A percentile compares a stretch with the other conserved stretches of the same genome.
Evolutionary conservation across 2,113 vertebrate genomes (phyloP).

Genomic region (Spizaetus ornatus): DNA sequence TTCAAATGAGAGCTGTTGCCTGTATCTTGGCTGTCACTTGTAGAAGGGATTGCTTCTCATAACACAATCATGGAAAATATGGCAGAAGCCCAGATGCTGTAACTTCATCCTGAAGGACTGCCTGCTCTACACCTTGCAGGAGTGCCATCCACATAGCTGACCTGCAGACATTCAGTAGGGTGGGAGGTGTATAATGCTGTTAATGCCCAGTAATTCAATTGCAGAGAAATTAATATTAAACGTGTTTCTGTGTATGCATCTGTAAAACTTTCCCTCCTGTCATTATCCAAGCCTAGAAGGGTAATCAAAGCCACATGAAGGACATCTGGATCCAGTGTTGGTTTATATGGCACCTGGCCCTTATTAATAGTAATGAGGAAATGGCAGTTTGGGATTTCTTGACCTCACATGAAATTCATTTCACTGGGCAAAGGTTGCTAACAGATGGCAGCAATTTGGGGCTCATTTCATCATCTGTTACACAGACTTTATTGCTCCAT

Average conservation of each 20-base stretch:
- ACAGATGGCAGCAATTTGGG: slow-evolving; percentile 50
- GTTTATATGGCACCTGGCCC: slow-evolving; percentile 34
- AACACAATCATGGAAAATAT: fast-evolving
- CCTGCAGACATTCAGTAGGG: fast-evolving
- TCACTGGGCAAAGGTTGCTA: not conserved
- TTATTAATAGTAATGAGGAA: slow-evolving; percentile 38
- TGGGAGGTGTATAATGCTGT: not conserved
- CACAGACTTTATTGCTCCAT: not conserved
- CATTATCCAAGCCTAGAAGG: not conserved
- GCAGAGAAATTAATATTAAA: not conserved
- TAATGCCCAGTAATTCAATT: not conserved
- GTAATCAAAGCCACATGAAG: not conserved
- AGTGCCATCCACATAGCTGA: fast-evolving
- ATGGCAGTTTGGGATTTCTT: slow-evolving; percentile 54
- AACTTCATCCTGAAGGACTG: not conserved
- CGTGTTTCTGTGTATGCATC: not conserved
- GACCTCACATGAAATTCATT: slow-evolving; percentile 44
- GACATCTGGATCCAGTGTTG: not conserved
- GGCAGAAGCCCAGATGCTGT: not conserved
- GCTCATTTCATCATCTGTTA: slow-evolving; percentile 8
- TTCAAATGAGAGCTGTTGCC: not conserved
- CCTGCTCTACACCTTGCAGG: not conserved
- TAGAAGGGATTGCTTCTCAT: not conserved
- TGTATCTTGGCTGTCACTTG: not conserved
- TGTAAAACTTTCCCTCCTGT: not conserved